Base-by-base conservation (phyloP, 2,797 vertebrate genomes). In the Lophura swinhoii region DNA sequence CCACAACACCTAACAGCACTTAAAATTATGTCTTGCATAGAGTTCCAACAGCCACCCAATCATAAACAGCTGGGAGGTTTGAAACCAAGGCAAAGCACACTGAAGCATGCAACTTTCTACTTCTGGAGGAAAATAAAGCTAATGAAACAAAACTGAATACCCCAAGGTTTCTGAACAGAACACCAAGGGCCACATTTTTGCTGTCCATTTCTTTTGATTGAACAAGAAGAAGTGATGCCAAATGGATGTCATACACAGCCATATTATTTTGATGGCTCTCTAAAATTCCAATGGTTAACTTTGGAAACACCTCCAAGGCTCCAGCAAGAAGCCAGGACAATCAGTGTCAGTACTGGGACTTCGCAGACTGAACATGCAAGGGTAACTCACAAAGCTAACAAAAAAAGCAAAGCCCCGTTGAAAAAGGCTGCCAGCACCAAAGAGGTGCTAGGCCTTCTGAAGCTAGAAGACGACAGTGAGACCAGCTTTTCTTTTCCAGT, bases 11-110 rank as follows among this genome's bases (percentile, higher is more conserved):
- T 72, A 95, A 66, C 35, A 71, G 44, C 17, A 2, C 66, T 88
- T 87, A 67, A 78, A 94, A 89, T 70, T 18, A 63, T 2, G 5
- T 64, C 69, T 68, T 90, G 14, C 28, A 69, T 69, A 3, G 67
- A 89, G 35, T 17, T 37, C 37, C 62, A 73, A 35, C 13, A 92
- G 67, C 33, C 89, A 16, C n/a, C 46, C 44, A 58, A 23, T 28
- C 28, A 37, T 60, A 37, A 76, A 48, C 8, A 72, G 56, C 23
- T 29, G 33, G 37, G 63, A 72, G 10, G 29, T 43, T 22, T 78
- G 29, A 95, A 94, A n/a, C 51, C 14, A 84, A n/a, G 43, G 17
- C 39, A 88, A 60, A 88, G 20, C 23, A 75, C 85, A 76, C 26
- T 86, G 9, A 79, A 80, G 21, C 44, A 49, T 4, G 17, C 28